These are phyloP conservation scores for Drosophila dives DNA, from an alignment of 2,888 invertebrate species.

Conservation along the genomic window DNA sequence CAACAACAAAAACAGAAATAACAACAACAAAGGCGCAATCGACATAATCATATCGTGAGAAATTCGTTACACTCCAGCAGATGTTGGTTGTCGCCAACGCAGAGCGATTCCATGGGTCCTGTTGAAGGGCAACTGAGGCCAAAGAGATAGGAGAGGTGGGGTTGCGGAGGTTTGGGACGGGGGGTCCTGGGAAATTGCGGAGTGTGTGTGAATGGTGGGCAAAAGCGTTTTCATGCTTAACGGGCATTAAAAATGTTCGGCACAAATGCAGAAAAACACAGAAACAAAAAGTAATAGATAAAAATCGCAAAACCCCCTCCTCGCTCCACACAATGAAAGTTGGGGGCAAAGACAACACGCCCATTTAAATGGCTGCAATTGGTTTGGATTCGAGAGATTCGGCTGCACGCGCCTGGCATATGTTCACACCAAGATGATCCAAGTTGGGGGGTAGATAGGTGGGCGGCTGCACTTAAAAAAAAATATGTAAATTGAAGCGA, in stretches of 20 bases:
- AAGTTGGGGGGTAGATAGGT: slow-evolving; percentile 26
- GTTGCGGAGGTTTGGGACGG: background rate
- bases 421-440: slow-evolving; percentile 83
- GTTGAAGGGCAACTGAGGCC: slow-evolving; percentile 69
- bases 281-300: slow-evolving; percentile 56
- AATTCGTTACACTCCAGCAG: slow-evolving; percentile 83
- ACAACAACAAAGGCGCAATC: slow-evolving; percentile 66
- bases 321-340: slow-evolving; percentile 20
- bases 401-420: slow-evolving; percentile 82
- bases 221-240: slow-evolving; percentile 81
- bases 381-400: slow-evolving; percentile 24
- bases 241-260: slow-evolving; percentile 78
- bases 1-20: slow-evolving; percentile 48
- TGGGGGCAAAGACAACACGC: slow-evolving; percentile 28
- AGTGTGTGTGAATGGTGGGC: slow-evolving; percentile 26
- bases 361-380: slow-evolving; percentile 56
- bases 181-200: slow-evolving; percentile 12
- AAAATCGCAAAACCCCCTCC: slow-evolving; percentile 56
- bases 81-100: slow-evolving; percentile 66
- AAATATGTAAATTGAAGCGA: background rate
- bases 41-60: slow-evolving; percentile 84
- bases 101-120: slow-evolving; percentile 43
- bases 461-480: background rate
- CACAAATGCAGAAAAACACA: slow-evolving; percentile 53
- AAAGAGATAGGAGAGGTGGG: slow-evolving; percentile 18